Conservation (phyloP, 2,888 invertebrate species). For the Drosophila cyrtoloma region DNA sequence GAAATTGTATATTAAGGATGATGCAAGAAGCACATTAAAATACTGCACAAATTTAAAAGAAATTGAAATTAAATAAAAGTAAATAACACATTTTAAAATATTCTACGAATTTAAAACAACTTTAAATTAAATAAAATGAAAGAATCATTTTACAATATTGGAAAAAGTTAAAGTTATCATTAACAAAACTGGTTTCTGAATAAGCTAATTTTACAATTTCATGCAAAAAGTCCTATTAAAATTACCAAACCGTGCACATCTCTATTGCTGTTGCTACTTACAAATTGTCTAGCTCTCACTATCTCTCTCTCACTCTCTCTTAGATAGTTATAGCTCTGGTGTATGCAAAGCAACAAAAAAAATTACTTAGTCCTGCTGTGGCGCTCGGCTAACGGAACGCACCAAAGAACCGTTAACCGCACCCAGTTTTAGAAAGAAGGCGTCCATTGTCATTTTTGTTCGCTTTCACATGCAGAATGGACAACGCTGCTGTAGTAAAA, state of each 20-base stretch:
- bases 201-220: not conserved
- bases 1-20: not conserved
- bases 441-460: constrained; percentile 69
- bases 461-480: constrained; percentile 44
- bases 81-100: not conserved
- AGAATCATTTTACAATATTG: not conserved
- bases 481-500: constrained; percentile 39
- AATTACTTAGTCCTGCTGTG: constrained; percentile 65
- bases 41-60: not conserved
- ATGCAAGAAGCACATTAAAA: not conserved
- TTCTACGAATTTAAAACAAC: not conserved
- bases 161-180: not conserved
- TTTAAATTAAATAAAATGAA: not conserved
- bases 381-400: constrained; percentile 47
- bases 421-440: constrained; percentile 56
- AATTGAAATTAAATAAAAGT: not conserved
- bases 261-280: constrained; percentile 10
- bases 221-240: not conserved
- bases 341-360: constrained; percentile 59
- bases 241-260: not conserved
- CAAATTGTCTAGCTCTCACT: constrained; percentile 2
- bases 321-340: constrained; percentile 29
- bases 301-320: not conserved
- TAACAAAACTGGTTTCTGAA: not conserved
- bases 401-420: constrained; percentile 48